Conservation (phyloP, 2,797 vertebrate genomes). For the Enteromius mattozi region DNA sequence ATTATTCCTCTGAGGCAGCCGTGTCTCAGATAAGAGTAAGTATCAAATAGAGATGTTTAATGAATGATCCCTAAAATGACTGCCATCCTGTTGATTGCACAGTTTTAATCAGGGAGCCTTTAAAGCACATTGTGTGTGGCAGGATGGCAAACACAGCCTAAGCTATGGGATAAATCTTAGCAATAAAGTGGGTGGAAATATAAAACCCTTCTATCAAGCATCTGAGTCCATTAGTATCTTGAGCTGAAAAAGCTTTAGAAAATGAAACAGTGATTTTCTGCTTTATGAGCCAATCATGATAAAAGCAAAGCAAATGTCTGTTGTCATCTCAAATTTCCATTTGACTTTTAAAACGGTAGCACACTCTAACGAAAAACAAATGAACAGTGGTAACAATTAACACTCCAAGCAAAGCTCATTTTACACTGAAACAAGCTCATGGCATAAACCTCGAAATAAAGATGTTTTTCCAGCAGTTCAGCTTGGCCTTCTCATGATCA, state of each 20-base stretch:
- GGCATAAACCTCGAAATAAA: conserved; percentile 14
- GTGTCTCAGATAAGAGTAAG: neutral
- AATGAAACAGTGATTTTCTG: conserved; percentile 11
- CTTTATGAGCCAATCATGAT: conserved; percentile 27
- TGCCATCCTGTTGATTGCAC: conserved; percentile 18
- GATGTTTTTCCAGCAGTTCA: neutral
- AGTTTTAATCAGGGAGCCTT: neutral
- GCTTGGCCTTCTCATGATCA: neutral
- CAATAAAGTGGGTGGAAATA: conserved; percentile 49
- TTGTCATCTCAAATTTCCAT: conserved; percentile 9
- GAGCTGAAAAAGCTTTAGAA: conserved; percentile 39
- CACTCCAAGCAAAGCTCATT: conserved; percentile 22
- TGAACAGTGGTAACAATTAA: conserved; percentile 14
- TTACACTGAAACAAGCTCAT: conserved; percentile 20
- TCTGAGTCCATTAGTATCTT: conserved; percentile 50
- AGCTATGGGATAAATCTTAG: conserved; percentile 38
- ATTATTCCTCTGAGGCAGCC: neutral
- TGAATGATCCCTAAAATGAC: conserved; percentile 26
- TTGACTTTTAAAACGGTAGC: neutral
- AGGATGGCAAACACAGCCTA: conserved; percentile 27
- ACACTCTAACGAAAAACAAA: conserved; percentile 4
- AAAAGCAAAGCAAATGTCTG: conserved; percentile 10
- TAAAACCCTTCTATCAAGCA: conserved; percentile 35
- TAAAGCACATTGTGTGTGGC: conserved; percentile 35
- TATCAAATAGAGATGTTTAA: conserved; percentile 15